phyloP scores from a whole-genome alignment of 2,113 vertebrate genomes.

The Hippocampus zosterae region DNA sequence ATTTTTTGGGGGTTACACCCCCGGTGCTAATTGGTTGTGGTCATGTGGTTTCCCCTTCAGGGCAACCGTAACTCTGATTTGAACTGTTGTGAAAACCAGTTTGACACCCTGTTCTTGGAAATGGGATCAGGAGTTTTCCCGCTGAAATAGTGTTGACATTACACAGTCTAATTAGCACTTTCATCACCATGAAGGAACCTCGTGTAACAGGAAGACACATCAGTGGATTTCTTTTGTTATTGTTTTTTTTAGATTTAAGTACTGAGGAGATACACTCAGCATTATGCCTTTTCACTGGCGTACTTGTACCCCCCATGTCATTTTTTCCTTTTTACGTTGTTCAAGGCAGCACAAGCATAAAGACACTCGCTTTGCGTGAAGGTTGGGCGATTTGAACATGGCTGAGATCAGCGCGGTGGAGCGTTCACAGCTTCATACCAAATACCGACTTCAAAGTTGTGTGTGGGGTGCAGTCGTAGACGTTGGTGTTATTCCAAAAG shows the following conservation, averaged over 20 bases:
- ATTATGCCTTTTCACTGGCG: background rate
- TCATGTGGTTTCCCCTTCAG: background rate
- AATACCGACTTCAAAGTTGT: background rate
- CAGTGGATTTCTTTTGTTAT: background rate
- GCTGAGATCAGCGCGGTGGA: background rate
- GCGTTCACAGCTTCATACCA: background rate
- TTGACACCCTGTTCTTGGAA: background rate
- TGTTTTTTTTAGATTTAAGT: too few species aligned
- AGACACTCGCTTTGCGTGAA: background rate
- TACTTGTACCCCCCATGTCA: background rate
- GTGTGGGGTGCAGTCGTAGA: constrained; percentile 55
- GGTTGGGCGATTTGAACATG: background rate
- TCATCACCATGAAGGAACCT: background rate
- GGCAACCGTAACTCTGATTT: background rate
- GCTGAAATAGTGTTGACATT: background rate
- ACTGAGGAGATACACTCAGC: background rate
- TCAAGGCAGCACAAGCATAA: background rate
- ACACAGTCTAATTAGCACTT: background rate
- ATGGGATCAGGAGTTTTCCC: background rate
- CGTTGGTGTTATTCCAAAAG: constrained; percentile 60
- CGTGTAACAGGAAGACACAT: background rate
- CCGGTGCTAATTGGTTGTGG: too few species aligned
- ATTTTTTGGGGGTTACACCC: too few species aligned
- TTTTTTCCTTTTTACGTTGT: background rate
- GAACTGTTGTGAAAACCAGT: background rate